phyloP scores from a whole-genome alignment of 1,140 invertebrate genomes.

The Aphaenogaster ashmeadi region DNA sequence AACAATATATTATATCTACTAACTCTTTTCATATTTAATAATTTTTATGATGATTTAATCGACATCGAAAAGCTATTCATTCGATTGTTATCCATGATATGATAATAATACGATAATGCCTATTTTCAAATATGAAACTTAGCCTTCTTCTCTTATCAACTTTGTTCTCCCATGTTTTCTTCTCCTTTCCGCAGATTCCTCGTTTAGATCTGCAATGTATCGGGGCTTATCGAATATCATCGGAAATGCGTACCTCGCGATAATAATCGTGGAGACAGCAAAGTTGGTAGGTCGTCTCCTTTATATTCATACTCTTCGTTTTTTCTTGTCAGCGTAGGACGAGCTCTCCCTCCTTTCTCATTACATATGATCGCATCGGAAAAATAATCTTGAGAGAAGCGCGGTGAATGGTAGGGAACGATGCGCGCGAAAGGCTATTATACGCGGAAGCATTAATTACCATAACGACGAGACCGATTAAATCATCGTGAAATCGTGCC shows the following conservation, averaged over 20 bases:
- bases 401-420: neutral
- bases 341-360: neutral
- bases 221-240: slow-evolving; percentile 13
- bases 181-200: slow-evolving; percentile 5
- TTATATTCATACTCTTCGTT: neutral
- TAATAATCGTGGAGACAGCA: slow-evolving; percentile 18
- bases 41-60: neutral
- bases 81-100: neutral
- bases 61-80: neutral
- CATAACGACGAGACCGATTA: neutral
- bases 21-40: neutral
- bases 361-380: slow-evolving; percentile 4
- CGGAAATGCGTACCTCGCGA: neutral
- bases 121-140: neutral
- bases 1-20: neutral
- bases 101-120: neutral
- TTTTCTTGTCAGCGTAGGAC: neutral
- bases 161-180: neutral
- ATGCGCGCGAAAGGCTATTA: neutral
- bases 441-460: neutral
- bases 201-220: slow-evolving; percentile 25
- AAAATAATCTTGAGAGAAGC: slow-evolving; percentile 1
- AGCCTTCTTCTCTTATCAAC: neutral
- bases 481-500: neutral
- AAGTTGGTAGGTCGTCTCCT: neutral